These are phyloP conservation scores for Mirounga angustirostris DNA, from an alignment of 2,113 vertebrate genomes.

Conservation along the genomic window DNA sequence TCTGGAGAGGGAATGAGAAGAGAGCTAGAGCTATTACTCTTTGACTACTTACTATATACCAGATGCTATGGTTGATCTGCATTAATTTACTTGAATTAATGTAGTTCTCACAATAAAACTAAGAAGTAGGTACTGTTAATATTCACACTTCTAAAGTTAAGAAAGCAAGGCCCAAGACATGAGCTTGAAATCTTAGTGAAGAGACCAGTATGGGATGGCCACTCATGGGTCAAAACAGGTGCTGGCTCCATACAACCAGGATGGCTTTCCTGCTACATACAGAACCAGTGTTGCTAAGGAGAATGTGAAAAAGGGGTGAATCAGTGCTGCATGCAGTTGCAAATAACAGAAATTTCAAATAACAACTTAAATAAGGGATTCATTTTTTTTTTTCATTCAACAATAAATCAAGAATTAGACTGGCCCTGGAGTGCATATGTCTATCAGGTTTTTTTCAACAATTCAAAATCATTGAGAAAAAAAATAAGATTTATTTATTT, in stretches of 20 bases:
- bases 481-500: background rate
- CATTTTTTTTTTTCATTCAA: background rate
- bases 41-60: background rate
- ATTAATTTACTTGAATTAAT: slow-evolving; percentile 17
- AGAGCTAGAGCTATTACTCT: background rate
- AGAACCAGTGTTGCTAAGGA: background rate
- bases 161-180: background rate
- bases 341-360: background rate
- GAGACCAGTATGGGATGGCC: background rate
- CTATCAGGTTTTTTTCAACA: background rate
- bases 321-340: background rate
- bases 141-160: slow-evolving; percentile 35
- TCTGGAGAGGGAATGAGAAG: background rate
- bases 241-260: rapidly evolving
- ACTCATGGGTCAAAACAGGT: background rate
- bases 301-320: background rate
- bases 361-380: background rate
- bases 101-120: background rate
- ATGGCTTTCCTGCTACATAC: rapidly evolving
- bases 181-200: background rate
- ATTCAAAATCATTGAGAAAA: background rate
- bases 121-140: background rate
- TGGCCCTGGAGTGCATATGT: background rate
- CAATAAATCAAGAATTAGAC: background rate
- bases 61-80: background rate